Percentiles rank a stretch among this genome's conserved stretches.
Evolutionary conservation across 2,888 invertebrate genomes (phyloP).

Genomic region (Phyllotreta striolata): DNA sequence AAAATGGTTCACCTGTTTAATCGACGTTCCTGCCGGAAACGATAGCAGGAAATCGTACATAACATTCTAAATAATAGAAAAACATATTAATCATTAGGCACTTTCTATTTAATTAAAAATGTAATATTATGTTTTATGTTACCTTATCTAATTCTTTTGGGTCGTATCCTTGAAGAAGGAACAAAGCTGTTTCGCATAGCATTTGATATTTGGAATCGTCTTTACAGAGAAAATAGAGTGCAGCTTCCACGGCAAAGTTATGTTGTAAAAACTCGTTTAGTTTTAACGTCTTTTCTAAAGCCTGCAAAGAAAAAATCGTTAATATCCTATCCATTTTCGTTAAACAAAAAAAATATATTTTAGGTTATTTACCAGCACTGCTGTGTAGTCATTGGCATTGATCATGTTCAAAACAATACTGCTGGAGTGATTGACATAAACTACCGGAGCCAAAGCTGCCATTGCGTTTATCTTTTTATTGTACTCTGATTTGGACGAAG

Average conservation of each 20-base stretch:
- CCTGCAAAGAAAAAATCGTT: constrained; percentile 27
- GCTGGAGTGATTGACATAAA: constrained; percentile 61
- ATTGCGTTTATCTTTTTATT: constrained; percentile 70
- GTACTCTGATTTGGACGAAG: constrained; percentile 68
- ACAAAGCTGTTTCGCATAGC: constrained; percentile 26
- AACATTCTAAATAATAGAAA: constrained; percentile 27
- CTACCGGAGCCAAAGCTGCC: constrained; percentile 74
- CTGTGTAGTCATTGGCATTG: constrained; percentile 3
- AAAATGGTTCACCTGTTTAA: constrained; percentile 63
- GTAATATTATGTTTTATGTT: constrained; percentile 23
- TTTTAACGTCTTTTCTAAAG: constrained; percentile 16
- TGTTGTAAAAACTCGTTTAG: constrained; percentile 27
- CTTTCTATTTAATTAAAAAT: background rate
- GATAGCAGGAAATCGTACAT: constrained; percentile 50
- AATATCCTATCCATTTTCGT: background rate
- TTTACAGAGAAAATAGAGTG: constrained; percentile 10
- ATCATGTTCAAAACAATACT: constrained; percentile 19
- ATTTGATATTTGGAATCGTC: constrained; percentile 11
- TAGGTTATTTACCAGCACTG: constrained; percentile 24
- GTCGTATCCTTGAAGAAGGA: constrained; percentile 38
- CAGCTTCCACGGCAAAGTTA: background rate
- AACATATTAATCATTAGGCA: background rate
- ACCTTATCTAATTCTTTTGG: constrained; percentile 36
- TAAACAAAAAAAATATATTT: background rate
- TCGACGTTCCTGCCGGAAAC: constrained; percentile 63